These are phyloP conservation scores for Morpho achilles DNA, from an alignment of 2,888 invertebrate genomes.

Conservation along the genomic window DNA sequence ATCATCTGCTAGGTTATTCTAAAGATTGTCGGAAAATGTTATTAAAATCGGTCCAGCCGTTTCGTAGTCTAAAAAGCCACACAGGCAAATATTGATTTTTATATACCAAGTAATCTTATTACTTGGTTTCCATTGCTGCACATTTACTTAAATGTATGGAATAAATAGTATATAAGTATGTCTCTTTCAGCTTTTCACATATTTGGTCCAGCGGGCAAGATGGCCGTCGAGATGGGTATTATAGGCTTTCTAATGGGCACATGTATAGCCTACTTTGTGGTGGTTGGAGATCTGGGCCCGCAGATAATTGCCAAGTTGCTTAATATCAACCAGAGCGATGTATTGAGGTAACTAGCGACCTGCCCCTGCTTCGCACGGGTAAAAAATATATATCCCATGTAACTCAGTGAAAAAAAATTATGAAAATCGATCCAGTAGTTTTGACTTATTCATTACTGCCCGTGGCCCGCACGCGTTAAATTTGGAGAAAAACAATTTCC, in stretches of 20 bases:
- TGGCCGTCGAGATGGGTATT: slow-evolving; percentile 93
- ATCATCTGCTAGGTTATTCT: too few species aligned
- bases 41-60: too few species aligned
- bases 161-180: slow-evolving; percentile 13
- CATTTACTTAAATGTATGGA: background rate
- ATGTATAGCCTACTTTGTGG: slow-evolving; percentile 97
- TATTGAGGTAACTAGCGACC: slow-evolving; percentile 81
- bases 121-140: background rate
- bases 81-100: too few species aligned
- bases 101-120: background rate
- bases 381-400: too few species aligned
- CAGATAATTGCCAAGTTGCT: slow-evolving; percentile 91
- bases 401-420: too few species aligned
- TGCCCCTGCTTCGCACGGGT: too few species aligned
- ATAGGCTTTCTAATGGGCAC: slow-evolving; percentile 97
- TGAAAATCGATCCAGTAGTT: too few species aligned
- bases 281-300: slow-evolving; percentile 98
- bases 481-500: too few species aligned
- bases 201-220: slow-evolving; percentile 94
- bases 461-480: too few species aligned
- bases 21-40: too few species aligned
- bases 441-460: too few species aligned
- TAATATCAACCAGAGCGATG: slow-evolving; percentile 83
- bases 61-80: too few species aligned
- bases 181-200: slow-evolving; percentile 87